A percentile compares a stretch with the other conserved stretches of the same genome.
phyloP scores from a whole-genome alignment of 2,797 vertebrate genomes.

The Acrossocheilus wenchowensis region DNA sequence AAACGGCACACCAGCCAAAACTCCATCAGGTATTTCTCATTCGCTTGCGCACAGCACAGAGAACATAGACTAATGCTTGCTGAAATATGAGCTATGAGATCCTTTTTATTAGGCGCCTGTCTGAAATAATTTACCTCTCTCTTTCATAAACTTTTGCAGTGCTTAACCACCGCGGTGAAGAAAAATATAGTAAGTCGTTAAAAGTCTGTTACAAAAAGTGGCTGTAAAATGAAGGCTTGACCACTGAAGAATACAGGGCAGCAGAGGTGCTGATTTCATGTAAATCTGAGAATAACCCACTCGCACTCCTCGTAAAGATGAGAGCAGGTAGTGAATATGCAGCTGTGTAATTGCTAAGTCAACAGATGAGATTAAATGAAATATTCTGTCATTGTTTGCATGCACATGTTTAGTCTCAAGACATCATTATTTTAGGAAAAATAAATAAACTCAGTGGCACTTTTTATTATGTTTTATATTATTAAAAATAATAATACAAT shows the following conservation, averaged over 20 bases:
- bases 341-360: not conserved
- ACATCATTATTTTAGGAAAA: not conserved
- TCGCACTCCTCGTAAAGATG: not conserved
- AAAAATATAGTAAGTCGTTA: constrained; percentile 54
- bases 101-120: constrained; percentile 47
- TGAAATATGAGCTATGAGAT: constrained; percentile 36
- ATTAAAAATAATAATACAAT: too few relatives aligned
- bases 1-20: constrained; percentile 30
- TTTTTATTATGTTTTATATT: too few relatives aligned
- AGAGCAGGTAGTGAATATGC: not conserved
- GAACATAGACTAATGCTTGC: constrained; percentile 13
- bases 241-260: constrained; percentile 29
- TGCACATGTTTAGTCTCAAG: not conserved
- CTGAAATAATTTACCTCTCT: constrained; percentile 43
- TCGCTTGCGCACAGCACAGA: not conserved
- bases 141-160: constrained; percentile 63
- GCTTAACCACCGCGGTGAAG: constrained; percentile 53
- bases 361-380: not conserved
- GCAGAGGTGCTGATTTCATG: constrained; percentile 19
- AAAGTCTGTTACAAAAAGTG: constrained; percentile 47
- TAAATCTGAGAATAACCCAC: constrained; percentile 31
- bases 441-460: too few relatives aligned
- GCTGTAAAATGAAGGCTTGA: constrained; percentile 42
- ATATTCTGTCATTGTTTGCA: not conserved
- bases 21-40: constrained; percentile 33